These are phyloP conservation scores for Bradypus variegatus DNA, from an alignment of 2,797 vertebrate genomes.

Conservation along the genomic window DNA sequence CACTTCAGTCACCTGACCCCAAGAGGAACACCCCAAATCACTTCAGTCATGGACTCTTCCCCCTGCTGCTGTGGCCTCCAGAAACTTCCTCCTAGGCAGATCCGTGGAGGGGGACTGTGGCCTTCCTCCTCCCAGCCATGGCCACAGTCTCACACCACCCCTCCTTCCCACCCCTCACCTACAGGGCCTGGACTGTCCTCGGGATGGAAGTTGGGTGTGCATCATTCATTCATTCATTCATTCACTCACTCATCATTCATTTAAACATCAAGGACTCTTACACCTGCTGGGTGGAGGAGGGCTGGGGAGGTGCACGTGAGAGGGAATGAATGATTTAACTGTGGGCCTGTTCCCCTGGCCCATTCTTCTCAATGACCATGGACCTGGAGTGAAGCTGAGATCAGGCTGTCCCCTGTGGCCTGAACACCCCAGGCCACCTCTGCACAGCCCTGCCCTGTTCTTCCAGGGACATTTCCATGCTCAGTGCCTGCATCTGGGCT, in stretches of 20 bases:
- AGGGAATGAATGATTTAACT: background rate
- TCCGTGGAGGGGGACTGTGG: background rate
- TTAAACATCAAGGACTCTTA: too few species aligned
- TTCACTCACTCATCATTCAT: background rate
- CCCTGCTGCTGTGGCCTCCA: background rate
- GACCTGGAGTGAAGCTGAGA: background rate
- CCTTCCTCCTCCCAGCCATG: background rate
- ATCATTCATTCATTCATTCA: background rate
- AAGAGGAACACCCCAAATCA: slow-evolving; percentile 1
- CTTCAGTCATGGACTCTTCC: background rate
- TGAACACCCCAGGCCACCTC: background rate
- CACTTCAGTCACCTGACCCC: background rate
- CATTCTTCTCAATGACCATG: background rate
- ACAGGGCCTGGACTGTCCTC: background rate
- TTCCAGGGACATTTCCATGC: background rate
- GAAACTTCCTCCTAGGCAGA: background rate
- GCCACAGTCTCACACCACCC: background rate
- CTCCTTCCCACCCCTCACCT: too few species aligned
- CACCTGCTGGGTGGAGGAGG: background rate
- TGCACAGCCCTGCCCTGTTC: background rate
- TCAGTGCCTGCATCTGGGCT: background rate
- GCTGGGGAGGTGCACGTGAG: background rate
- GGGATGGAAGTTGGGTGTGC: background rate
- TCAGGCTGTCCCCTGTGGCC: background rate
- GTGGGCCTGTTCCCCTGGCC: too few species aligned